Conservation (phyloP, 2,113 vertebrate species). For the Mobula hypostoma region DNA sequence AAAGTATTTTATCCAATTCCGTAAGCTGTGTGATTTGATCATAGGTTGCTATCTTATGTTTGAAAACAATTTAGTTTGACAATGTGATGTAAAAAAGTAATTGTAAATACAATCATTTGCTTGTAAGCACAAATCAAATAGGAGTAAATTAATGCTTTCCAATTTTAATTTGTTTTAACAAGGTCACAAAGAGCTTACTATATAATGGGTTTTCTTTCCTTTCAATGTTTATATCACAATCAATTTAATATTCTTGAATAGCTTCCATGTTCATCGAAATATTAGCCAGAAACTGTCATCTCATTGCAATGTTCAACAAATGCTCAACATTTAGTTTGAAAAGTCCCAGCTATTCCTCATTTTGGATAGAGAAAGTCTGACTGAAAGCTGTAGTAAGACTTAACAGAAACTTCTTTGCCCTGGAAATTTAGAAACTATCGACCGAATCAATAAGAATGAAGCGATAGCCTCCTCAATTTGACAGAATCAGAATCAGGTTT, state of each 20-base stretch:
- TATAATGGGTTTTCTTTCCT: not conserved
- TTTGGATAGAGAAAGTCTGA: not conserved
- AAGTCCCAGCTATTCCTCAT: not conserved
- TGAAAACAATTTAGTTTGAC: not conserved
- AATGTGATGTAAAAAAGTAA: not conserved
- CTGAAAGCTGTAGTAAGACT: not conserved
- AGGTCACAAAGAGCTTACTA: not conserved
- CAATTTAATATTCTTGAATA: not conserved
- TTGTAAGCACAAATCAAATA: not conserved
- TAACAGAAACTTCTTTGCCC: not conserved
- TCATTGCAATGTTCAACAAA: not conserved
- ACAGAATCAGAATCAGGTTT: too few species aligned
- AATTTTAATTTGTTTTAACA: not conserved
- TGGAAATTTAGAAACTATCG: not conserved
- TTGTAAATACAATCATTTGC: not conserved
- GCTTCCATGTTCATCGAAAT: not conserved
- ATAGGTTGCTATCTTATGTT: not conserved
- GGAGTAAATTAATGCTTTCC: not conserved
- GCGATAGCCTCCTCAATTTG: not conserved
- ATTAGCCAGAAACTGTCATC: not conserved
- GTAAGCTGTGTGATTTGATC: not conserved
- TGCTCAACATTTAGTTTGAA: not conserved
- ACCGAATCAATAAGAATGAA: not conserved
- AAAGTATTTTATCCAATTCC: not conserved
- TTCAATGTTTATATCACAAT: not conserved